Conservation (phyloP, 2,888 invertebrate species). For the Cheilosia variabilis region DNA sequence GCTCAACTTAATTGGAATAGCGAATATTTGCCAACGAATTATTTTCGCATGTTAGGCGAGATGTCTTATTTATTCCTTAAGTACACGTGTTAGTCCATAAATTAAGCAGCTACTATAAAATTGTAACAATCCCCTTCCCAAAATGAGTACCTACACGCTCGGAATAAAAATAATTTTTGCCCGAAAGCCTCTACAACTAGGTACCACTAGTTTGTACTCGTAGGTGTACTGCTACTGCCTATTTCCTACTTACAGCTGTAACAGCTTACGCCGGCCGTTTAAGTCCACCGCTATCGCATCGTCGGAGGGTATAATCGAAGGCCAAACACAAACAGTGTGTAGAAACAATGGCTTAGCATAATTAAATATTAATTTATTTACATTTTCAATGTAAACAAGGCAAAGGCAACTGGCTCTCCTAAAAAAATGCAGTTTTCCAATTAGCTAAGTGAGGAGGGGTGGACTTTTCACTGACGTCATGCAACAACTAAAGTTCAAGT, state of each 20-base stretch:
- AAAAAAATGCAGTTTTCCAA: constrained; percentile 29
- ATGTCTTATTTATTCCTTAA: constrained; percentile 20
- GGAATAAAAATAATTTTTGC: neutral
- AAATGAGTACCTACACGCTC: neutral
- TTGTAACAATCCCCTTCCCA: neutral
- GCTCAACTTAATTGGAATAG: constrained; percentile 7
- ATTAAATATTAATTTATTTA: constrained; percentile 59
- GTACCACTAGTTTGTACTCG: neutral
- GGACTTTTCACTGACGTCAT: neutral
- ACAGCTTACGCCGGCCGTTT: constrained; percentile 8
- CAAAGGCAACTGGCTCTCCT: constrained; percentile 21
- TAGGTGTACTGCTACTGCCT: neutral
- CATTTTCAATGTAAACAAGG: constrained; percentile 45
- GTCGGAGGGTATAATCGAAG: constrained; percentile 32
- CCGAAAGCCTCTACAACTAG: neutral
- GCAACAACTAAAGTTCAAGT: neutral
- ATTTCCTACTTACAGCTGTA: too few species aligned
- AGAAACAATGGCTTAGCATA: constrained; percentile 58
- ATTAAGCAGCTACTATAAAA: constrained; percentile 18
- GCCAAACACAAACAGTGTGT: constrained; percentile 39
- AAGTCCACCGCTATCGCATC: neutral
- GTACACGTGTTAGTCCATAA: constrained; percentile 28
- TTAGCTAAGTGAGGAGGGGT: constrained; percentile 10
- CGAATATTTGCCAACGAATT: constrained; percentile 13
- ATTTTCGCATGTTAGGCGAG: constrained; percentile 13